phyloP scores from a whole-genome alignment of 1,140 invertebrate genomes.

The Ceratina japonica region DNA sequence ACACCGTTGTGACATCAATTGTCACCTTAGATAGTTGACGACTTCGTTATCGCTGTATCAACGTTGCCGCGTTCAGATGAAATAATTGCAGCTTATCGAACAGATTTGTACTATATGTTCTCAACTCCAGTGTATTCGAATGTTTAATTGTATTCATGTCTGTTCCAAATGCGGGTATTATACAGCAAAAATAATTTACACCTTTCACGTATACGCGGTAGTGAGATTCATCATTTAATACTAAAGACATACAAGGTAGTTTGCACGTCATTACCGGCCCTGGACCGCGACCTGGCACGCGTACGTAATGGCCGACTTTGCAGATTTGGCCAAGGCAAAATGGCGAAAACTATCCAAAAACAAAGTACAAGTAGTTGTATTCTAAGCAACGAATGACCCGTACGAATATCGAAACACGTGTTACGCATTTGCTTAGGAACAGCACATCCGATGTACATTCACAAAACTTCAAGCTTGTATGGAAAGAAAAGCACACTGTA shows the following conservation, averaged over 20 bases:
- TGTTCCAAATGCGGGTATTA: too few species aligned
- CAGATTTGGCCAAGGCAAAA: conserved; percentile 73
- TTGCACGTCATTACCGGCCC: conserved; percentile 51
- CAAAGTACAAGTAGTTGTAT: conserved; percentile 24
- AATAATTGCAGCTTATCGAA: too few species aligned
- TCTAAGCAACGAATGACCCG: neutral
- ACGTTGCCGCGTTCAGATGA: too few species aligned
- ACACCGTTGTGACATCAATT: too few species aligned
- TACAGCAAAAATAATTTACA: too few species aligned
- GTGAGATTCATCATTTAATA: neutral
- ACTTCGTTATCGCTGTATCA: too few species aligned
- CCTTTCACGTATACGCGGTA: too few species aligned
- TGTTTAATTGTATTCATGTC: too few species aligned
- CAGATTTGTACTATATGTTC: neutral
- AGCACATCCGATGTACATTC: neutral
- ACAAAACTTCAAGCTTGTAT: neutral
- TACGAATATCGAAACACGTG: neutral
- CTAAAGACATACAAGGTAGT: conserved; percentile 10
- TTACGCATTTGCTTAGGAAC: neutral
- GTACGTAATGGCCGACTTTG: conserved; percentile 77
- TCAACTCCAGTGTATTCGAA: too few species aligned
- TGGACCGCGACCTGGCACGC: conserved; percentile 57
- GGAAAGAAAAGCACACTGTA: conserved; percentile 2
- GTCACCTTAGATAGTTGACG: too few species aligned
- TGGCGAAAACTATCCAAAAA: conserved; percentile 74